Evolutionary conservation across 64 coral and sea anemone species (phyloP), one percentile per base, ranked within the genome.

Genomic region (Porites australiensis): DNA sequence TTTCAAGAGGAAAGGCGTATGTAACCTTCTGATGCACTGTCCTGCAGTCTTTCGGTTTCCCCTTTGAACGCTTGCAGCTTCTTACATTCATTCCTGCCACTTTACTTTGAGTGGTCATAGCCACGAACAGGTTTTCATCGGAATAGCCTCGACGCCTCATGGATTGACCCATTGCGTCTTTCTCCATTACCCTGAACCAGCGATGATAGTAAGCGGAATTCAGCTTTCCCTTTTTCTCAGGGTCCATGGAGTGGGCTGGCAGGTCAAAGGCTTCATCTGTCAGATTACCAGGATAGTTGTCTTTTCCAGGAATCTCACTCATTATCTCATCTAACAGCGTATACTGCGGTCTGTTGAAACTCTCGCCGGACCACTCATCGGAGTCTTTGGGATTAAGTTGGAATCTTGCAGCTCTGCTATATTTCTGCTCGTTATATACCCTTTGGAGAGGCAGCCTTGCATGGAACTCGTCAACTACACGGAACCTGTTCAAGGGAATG

Each of bases 1-100:
- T 91, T 67, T 95, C 93, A 2, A 95, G 51, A 27, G 93, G 93
- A 69, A 95, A 91, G 2, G 93, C 93, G 64, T 91, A 95, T 8
- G 79, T 49, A 50, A 50, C 86, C 66, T 91, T 95, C 57, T 95
- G 93, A 4, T 67, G 44, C 61, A 86, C 14, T 2, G 37, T 77
- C 46, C 11, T 90, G 44, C 93, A 95, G 27, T 37, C 1, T 5
- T 11, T n/a, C 5, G 76, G 77, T n/a, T 3, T 72, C 14, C 19
- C 8, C 21, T 69, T 84, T 54, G 64, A 8, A 13, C 58, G 79
- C 59, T 89, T 64, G 64, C 93, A 94, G 16, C 27, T 88, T 0
- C 77, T 68, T 5, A 90, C 49, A 2, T 66, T 87, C 79, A 95
- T 90, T 43, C 88, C 93, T 20, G 80, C 80, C 14, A 90, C 93